Conservation (phyloP, 2,888 invertebrate genomes). For the Atherix ibis region DNA sequence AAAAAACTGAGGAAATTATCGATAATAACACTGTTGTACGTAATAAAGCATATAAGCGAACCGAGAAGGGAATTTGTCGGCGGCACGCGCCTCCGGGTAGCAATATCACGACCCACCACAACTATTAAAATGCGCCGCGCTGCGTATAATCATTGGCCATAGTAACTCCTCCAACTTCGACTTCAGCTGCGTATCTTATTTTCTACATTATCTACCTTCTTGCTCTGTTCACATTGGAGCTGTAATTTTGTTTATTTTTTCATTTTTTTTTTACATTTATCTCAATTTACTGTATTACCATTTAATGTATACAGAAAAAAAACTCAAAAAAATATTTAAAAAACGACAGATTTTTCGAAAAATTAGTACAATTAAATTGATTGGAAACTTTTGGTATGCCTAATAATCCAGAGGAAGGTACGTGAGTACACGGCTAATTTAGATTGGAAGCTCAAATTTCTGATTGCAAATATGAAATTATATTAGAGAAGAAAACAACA, state of each 20-base stretch:
- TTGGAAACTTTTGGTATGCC: too few relatives aligned
- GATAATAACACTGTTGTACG: conserved; percentile 6
- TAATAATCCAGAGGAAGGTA: too few relatives aligned
- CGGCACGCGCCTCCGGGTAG: conserved; percentile 23
- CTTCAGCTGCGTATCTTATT: conserved; percentile 1
- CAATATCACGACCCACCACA: conserved; percentile 16
- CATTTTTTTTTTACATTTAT: background rate
- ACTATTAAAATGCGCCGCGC: conserved; percentile 9
- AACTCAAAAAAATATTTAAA: too few relatives aligned
- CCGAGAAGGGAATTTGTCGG: conserved; percentile 9
- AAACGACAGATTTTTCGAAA: too few relatives aligned
- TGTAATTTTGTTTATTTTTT: background rate
- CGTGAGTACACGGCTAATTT: too few relatives aligned
- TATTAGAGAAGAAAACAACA: too few relatives aligned
- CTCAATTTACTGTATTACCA: too few relatives aligned
- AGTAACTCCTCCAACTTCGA: too few relatives aligned
- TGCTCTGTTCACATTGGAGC: background rate
- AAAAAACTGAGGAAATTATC: conserved; percentile 7
- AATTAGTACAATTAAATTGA: too few relatives aligned
- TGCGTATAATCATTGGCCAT: conserved; percentile 6
- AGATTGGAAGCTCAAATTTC: too few relatives aligned
- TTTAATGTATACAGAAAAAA: too few relatives aligned
- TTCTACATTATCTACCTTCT: background rate
- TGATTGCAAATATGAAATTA: too few relatives aligned
- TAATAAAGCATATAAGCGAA: conserved; percentile 3